Base-by-base conservation (phyloP, 30 jellyfish, hydroid and myxozoan genomes). In the Aurelia aurita complex sp. Pacific region DNA sequence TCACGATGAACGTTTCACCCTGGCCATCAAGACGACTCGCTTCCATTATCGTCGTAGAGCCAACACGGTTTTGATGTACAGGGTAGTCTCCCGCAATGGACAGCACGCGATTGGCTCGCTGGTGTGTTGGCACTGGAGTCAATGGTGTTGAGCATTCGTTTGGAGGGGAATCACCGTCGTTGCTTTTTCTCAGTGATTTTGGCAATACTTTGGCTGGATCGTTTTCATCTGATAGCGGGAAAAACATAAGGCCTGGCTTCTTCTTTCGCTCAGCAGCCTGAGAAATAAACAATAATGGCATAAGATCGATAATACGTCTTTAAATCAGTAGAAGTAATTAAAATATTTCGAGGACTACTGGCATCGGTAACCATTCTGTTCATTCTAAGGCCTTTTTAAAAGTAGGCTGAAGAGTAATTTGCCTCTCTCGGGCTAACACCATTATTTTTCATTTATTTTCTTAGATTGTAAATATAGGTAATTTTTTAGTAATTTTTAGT, bases 81-180 rank as follows among this genome's bases (percentile, higher is more conserved):
- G 59, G 77, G 85, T 83, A 73, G 1, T 83, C 82, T 13, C 72
- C 72, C 11, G 61, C 85, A 46, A 36, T 17, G 38, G 85, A 50
- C 8, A 52, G 12, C 32, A 50, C 5, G 16, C 59, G 85, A 61
- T 50, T 74, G 71, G 23, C 69, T 42, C 77, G 33, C 0, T 73
- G 94, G 67, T 36, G 59, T 60, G 62, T 79, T 46, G 6, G 76
- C 4, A 50, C 71, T 16, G 85, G 90, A 14, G 96, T 74, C 19
- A 79, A 74, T n/a, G 96, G 91, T 32, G 96, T 70, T 36, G 96
- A 88, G 69, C 96, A 79, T 73, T 88, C 96, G 40, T 73, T 79
- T 4, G 96, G 91, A 16, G 91, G 86, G 12, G 91, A 79, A 32
- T 63, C 81, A 1, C 67, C 62, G 54, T 12, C 36, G 57, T 51